Base-by-base conservation (phyloP, 2,888 invertebrate species). In the Volucella inflata region DNA sequence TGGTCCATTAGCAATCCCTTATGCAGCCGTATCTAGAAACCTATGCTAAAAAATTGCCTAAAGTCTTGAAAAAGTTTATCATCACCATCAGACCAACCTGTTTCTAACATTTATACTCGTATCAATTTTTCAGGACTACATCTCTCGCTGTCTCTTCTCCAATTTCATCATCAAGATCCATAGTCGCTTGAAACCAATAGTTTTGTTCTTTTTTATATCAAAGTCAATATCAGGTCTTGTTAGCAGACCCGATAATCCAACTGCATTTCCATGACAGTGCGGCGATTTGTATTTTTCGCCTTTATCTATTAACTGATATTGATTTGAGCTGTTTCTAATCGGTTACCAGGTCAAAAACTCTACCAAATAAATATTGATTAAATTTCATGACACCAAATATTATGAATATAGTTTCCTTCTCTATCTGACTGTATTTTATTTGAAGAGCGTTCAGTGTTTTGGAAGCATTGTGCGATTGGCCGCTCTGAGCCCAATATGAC, bases 301-400 rank as follows among this genome's bases (percentile, higher is more conserved):
- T 80, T 8, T 80, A 51, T 6, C 81, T 11, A 36, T 87, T 65
- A 4, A 72, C 44, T 9, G 78, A 85, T 12, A 85, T 11, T 16
- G 67, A 67, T 14, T 51, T 57, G 0, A 75, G 40, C 2, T 59
- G 70, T 16, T 76, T 57, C 21, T 84, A 71, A 57, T 79, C 76
- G 0, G 79, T 79, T 8, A 62, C 21, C 14, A 87, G 57, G 38
- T 80, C 80, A 48, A 87, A 87, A 6, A 48, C 62, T 30, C 79
- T 53, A 10, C 83, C 79, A 50, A 80, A 12, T n/a, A 87, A 36
- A 59, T 77, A 77, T 44, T 83, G 83, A 36, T 80, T 65, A 38
- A 84, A 84, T n/a, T 60, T 46, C 14, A 51, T 68, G 10, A 83
- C 64, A 8, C 79, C 79, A 17, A 76, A 82, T 42, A 82, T 76